phyloP scores from a whole-genome alignment of 1,140 invertebrate genomes.

The Caenorhabditis brenneri region DNA sequence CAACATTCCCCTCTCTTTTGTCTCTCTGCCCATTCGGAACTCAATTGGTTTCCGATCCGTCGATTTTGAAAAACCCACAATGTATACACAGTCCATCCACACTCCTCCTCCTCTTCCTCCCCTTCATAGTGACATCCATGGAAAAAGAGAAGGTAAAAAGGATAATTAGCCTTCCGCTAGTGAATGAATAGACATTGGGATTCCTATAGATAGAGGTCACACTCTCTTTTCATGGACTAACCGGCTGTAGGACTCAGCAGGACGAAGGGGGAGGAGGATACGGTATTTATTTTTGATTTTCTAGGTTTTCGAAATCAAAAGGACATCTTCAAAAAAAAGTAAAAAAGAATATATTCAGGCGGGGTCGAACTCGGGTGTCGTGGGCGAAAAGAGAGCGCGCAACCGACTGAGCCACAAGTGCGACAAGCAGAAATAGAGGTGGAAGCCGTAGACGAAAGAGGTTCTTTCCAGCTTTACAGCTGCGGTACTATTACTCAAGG shows the following conservation, averaged over 20 bases:
- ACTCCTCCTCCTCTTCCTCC: no score
- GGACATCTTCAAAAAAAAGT: no score
- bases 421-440: no score
- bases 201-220: conserved; percentile 21
- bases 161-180: conserved; percentile 35
- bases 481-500: no score
- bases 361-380: no score
- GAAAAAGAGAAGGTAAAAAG: neutral
- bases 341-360: no score
- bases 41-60: conserved; percentile 30
- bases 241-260: neutral
- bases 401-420: no score
- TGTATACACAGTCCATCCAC: conserved; percentile 1
- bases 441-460: no score
- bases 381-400: no score
- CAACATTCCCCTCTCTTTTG: neutral
- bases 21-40: neutral
- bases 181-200: neutral
- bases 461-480: no score
- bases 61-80: conserved; percentile 8
- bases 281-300: no score
- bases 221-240: conserved; percentile 25
- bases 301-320: no score
- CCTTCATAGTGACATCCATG: conserved; percentile 3
- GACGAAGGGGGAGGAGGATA: neutral